Evolutionary conservation across 53 echinoderm and acorn worm genomes (phyloP), one percentile per base, ranked within the genome.

Genomic region (Holothuria leucospilota): DNA sequence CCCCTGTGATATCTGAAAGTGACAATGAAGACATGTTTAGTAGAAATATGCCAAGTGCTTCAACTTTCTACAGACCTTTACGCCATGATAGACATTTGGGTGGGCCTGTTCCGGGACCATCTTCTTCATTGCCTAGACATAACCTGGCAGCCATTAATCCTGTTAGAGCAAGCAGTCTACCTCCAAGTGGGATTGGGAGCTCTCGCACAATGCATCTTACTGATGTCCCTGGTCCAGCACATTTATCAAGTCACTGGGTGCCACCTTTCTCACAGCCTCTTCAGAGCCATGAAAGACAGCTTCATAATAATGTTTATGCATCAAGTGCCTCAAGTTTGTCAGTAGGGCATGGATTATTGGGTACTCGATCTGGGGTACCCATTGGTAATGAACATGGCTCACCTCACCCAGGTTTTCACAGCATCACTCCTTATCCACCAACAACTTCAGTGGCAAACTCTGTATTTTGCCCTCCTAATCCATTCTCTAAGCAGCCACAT

Each of bases 1-100:
- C 84, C 39, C 84, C 84, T 40, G 84, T 83, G 10, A 67, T 83
- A 42, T 83, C 84, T 7, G 84, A 83, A 46, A 83, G 84, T 67
- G 84, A 83, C 68, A 67, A 42, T 26, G 84, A 83, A 52, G 84
- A 83, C 23, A 83, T 83, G n/a, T 83, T 24, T 53, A 65, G 27
- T 42, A 83, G 84, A 26, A 39, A 65, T 20, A 46, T 66, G 26
- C 66, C 39, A 15, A 16, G 60, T 27, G 9, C 63, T 52, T 25
- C 80, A 15, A 56, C 53, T 20, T 80, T 80, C 24, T 80, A 53
- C 38, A 46, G 75, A 52, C 75, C 49, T 23, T 52, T 52, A 25
- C 56, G 56, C 56, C 56, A 56, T 56, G 56, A 56, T 1, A 56
- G 56, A 56, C 56, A 56, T 56, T 56, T 56, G 8, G 56, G 56